Percentiles rank a stretch among this genome's conserved stretches.
Conservation (phyloP, 2,113 vertebrate genomes). For the Gavialis gangeticus region DNA sequence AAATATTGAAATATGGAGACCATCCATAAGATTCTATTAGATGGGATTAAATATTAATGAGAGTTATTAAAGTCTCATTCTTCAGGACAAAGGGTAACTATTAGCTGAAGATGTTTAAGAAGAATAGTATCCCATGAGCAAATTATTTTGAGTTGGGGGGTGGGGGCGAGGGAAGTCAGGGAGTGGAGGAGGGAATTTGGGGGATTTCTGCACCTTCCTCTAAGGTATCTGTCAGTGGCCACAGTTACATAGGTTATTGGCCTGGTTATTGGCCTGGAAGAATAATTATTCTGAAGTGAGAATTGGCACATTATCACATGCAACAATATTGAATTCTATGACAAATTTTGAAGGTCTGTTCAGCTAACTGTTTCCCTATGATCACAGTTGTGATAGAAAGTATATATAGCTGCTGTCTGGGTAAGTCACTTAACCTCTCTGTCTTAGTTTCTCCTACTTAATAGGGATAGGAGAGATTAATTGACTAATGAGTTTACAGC, state of each 20-base stretch:
- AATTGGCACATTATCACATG: not conserved
- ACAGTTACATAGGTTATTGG: not conserved
- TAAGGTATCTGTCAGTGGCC: not conserved
- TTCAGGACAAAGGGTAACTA: not conserved
- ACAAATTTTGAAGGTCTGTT: not conserved
- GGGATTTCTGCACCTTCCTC: not conserved
- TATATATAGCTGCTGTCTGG: not conserved
- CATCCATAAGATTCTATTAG: not conserved
- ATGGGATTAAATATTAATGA: not conserved
- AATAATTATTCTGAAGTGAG: not conserved
- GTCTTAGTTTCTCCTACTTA: not conserved
- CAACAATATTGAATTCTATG: not conserved
- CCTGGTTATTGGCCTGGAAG: not conserved
- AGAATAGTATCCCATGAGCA: not conserved
- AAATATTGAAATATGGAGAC: not conserved
- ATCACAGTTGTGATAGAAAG: not conserved
- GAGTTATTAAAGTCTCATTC: not conserved
- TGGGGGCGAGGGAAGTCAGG: not conserved
- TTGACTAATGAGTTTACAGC: not conserved
- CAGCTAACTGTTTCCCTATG: not conserved
- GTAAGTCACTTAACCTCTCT: not conserved
- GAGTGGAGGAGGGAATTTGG: not conserved
- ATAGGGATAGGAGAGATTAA: not conserved
- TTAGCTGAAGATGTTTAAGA: not conserved
- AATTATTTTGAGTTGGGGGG: not conserved